Evolutionary conservation across 2,113 vertebrate genomes (phyloP).

Genomic region (Beaufortia kweichowensis): DNA sequence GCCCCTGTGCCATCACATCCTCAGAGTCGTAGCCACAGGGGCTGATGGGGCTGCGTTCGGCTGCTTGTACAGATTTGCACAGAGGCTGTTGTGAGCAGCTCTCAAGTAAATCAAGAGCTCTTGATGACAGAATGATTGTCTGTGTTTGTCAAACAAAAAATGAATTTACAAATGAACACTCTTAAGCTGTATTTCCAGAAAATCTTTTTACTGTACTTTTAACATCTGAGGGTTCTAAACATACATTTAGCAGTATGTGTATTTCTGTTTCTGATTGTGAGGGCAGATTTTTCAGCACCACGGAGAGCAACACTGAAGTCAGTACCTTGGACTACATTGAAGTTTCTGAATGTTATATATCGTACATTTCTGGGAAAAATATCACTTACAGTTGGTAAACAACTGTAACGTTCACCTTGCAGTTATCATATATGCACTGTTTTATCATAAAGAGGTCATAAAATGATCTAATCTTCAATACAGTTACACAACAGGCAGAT

Average conservation of each 20-base stretch:
- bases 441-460: too few species aligned
- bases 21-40: slow-evolving; percentile 3
- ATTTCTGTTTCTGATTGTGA: neutral
- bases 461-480: too few species aligned
- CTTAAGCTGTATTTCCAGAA: neutral
- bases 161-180: neutral
- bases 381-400: too few species aligned
- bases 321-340: neutral
- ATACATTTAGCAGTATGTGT: neutral
- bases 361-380: too few species aligned
- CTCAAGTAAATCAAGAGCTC: slow-evolving; percentile 43
- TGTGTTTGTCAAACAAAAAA: neutral
- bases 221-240: neutral
- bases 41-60: slow-evolving; percentile 33
- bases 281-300: slow-evolving; percentile 16
- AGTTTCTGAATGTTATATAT: neutral
- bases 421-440: too few species aligned
- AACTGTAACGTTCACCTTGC: too few species aligned
- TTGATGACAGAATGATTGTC: slow-evolving; percentile 35
- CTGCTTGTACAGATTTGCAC: slow-evolving; percentile 36
- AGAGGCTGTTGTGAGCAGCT: slow-evolving; percentile 32
- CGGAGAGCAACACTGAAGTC: neutral
- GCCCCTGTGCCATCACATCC: slow-evolving; percentile 38
- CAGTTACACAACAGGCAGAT: too few species aligned
- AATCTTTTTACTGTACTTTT: neutral